phyloP scores from a whole-genome alignment of 92 coral and sea anemone genomes.

The Zoanthus gigantus region DNA sequence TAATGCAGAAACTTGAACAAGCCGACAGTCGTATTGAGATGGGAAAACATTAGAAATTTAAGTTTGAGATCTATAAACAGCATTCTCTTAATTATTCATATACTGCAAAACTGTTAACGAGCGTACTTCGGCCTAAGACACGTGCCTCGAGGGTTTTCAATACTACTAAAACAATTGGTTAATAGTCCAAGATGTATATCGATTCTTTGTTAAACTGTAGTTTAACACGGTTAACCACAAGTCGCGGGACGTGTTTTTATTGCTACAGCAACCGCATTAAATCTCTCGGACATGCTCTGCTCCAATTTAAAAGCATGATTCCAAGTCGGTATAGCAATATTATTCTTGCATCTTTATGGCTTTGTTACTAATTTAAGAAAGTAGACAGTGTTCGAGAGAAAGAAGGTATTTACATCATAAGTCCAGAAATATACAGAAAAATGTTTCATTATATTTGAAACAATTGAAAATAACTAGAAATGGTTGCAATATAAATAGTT shows the following conservation, averaged over 20 bases:
- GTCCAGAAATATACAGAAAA: neutral
- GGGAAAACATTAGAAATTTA: neutral
- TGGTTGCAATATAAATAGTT: conserved; percentile 22
- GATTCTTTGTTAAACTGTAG: conserved; percentile 40
- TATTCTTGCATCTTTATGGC: neutral
- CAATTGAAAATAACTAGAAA: conserved; percentile 30
- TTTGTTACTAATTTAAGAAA: neutral
- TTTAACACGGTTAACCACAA: conserved; percentile 46
- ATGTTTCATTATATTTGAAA: conserved; percentile 27
- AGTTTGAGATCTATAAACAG: neutral
- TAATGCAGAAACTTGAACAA: neutral
- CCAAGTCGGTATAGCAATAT: neutral
- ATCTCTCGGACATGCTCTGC: neutral
- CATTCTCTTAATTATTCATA: conserved; percentile 24
- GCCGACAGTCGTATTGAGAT: neutral
- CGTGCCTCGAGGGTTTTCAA: conserved; percentile 42
- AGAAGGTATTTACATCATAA: neutral
- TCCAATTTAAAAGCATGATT: neutral
- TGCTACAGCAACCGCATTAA: conserved; percentile 20
- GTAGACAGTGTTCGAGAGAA: neutral
- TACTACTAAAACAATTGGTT: conserved; percentile 32
- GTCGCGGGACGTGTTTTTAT: neutral
- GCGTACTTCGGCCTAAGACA: conserved; percentile 19
- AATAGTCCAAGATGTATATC: conserved; percentile 26
- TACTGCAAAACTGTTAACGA: conserved; percentile 34